A percentile compares a stretch with the other conserved stretches of the same genome.
Evolutionary conservation across 2,797 vertebrate species (phyloP).

Genomic region (Tenualosa thibaudeaui): DNA sequence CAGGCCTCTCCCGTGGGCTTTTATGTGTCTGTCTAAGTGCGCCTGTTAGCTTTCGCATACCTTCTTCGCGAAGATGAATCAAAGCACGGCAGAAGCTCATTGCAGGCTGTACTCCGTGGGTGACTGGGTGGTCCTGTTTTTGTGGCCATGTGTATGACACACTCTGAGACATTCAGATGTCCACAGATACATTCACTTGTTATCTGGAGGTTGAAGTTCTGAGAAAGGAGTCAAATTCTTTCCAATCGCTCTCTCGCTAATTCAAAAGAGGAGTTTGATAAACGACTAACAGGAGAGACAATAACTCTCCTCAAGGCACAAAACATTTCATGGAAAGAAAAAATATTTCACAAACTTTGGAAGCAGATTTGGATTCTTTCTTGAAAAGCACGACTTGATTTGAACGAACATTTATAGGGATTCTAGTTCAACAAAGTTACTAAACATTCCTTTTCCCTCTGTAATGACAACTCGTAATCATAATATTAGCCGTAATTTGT

Average conservation of each 20-base stretch:
- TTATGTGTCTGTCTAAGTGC: not conserved
- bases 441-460: conserved; percentile 8
- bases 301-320: not conserved
- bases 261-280: conserved; percentile 13
- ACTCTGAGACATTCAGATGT: not conserved
- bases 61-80: not conserved
- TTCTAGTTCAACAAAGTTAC: not conserved
- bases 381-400: conserved; percentile 4
- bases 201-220: not conserved
- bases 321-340: conserved; percentile 14
- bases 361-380: conserved; percentile 12
- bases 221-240: not conserved
- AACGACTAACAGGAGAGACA: not conserved
- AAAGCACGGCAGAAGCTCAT: not conserved
- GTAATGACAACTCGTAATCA: conserved; percentile 19
- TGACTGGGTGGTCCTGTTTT: conserved; percentile 5
- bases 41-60: not conserved
- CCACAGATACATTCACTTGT: not conserved
- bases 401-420: conserved; percentile 11
- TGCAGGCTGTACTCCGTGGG: not conserved
- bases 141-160: conserved; percentile 16
- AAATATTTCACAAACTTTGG: conserved; percentile 16
- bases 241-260: not conserved
- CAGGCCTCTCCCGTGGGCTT: not conserved
- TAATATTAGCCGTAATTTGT: not conserved